Evolutionary conservation across 1,140 invertebrate species (phyloP).

Genomic region (Formica selysi): DNA sequence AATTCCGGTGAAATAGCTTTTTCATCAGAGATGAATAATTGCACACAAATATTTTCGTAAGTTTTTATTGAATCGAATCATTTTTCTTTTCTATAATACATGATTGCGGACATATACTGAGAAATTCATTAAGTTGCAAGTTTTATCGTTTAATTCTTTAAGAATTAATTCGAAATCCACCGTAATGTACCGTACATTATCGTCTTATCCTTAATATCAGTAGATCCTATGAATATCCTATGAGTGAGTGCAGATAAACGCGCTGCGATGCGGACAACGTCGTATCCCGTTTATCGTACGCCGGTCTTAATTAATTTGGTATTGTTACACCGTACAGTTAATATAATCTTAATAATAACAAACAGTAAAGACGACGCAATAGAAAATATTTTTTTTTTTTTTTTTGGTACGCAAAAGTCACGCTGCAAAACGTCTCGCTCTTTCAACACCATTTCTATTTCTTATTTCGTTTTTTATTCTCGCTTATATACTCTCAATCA

Average conservation of each 20-base stretch:
- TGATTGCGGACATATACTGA: constrained; percentile 84
- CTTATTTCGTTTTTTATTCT: background rate
- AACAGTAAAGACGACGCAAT: constrained; percentile 64
- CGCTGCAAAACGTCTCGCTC: constrained; percentile 39
- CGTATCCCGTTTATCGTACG: constrained; percentile 44
- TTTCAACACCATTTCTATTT: constrained; percentile 16
- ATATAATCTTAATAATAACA: constrained; percentile 63
- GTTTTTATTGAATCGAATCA: constrained; percentile 84
- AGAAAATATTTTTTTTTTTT: constrained; percentile 50
- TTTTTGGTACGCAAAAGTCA: constrained; percentile 54
- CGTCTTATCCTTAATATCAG: constrained; percentile 81
- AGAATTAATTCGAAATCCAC: constrained; percentile 82
- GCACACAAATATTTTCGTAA: constrained; percentile 74
- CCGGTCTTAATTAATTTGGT: constrained; percentile 54
- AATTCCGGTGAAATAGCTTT: background rate
- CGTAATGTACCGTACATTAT: constrained; percentile 79
- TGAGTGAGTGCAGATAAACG: constrained; percentile 67
- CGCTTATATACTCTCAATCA: background rate
- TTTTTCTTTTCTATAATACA: constrained; percentile 82
- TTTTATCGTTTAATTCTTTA: constrained; percentile 80
- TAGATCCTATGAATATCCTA: constrained; percentile 80
- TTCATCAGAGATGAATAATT: constrained; percentile 27
- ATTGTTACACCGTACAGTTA: constrained; percentile 56
- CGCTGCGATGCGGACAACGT: constrained; percentile 54
- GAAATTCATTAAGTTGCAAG: constrained; percentile 82